These are phyloP conservation scores for Antechinus stuartii DNA, from an alignment of 2,113 vertebrate species.

Conservation along the genomic window DNA sequence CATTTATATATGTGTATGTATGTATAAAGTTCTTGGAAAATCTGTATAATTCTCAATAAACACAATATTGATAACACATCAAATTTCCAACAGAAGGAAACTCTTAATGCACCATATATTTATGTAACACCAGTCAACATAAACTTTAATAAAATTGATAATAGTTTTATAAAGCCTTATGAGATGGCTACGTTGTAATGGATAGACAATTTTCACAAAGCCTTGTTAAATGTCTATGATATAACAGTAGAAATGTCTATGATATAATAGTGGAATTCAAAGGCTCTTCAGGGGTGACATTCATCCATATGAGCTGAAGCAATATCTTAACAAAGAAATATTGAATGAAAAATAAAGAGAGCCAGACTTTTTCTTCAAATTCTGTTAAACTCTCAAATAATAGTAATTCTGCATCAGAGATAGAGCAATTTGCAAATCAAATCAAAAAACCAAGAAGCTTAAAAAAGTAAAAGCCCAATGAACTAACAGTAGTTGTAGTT, in stretches of 20 bases:
- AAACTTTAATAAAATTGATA: too few relatives aligned
- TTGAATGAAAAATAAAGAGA: background rate
- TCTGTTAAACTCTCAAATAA: background rate
- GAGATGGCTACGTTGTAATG: background rate
- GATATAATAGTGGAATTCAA: background rate
- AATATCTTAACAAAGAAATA: background rate
- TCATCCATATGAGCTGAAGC: background rate
- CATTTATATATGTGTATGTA: too few relatives aligned
- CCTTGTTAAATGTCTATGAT: background rate
- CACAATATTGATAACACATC: background rate
- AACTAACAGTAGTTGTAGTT: background rate
- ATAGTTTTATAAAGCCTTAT: background rate
- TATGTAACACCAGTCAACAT: background rate
- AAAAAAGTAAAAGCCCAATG: background rate
- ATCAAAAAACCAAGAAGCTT: background rate
- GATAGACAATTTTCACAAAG: too few relatives aligned
- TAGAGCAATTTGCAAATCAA: background rate
- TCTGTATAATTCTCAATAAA: background rate
- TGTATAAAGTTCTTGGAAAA: background rate
- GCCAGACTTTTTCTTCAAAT: background rate
- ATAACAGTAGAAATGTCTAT: background rate
- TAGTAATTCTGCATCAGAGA: background rate
- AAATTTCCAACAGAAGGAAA: background rate
- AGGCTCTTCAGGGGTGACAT: background rate
- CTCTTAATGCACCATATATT: background rate